Evolutionary conservation across 1,140 invertebrate genomes (phyloP).

Genomic region (Pseudomyrmex flavicornis): DNA sequence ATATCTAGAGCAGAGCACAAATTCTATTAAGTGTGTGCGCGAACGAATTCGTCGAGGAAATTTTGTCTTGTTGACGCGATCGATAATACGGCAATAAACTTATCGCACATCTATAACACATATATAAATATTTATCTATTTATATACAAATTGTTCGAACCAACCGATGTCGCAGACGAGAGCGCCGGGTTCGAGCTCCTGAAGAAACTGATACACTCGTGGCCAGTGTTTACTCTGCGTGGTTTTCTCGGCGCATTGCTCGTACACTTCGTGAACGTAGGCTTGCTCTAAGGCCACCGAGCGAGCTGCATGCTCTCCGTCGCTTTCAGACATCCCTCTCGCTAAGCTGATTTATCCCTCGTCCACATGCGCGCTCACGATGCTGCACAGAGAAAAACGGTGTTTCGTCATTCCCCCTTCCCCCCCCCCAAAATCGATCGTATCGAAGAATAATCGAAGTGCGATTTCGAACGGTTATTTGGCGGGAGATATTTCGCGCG

Average conservation of each 20-base stretch:
- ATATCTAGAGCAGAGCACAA: neutral
- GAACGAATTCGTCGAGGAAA: neutral
- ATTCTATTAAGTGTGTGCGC: neutral
- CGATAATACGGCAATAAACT: no score
- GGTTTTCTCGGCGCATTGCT: conserved; percentile 91
- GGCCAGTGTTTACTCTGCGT: conserved; percentile 91
- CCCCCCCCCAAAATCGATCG: no score
- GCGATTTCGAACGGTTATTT: no score
- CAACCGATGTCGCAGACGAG: conserved; percentile 97
- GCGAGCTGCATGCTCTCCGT: conserved; percentile 88
- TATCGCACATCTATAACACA: neutral
- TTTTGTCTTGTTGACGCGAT: neutral
- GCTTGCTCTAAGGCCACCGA: conserved; percentile 95
- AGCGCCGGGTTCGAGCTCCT: conserved; percentile 94
- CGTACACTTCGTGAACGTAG: conserved; percentile 98
- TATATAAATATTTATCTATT: no score
- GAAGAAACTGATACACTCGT: conserved; percentile 93
- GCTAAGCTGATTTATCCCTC: conserved; percentile 75
- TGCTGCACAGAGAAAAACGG: conserved; percentile 73
- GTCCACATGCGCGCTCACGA: conserved; percentile 77
- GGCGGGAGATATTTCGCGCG: no score
- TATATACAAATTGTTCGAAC: conserved; percentile 69
- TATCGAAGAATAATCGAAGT: neutral
- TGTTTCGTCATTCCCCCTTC: neutral
- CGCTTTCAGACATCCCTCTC: conserved; percentile 84